Conservation (phyloP, 2,888 invertebrate genomes). For the Acronicta psi region DNA sequence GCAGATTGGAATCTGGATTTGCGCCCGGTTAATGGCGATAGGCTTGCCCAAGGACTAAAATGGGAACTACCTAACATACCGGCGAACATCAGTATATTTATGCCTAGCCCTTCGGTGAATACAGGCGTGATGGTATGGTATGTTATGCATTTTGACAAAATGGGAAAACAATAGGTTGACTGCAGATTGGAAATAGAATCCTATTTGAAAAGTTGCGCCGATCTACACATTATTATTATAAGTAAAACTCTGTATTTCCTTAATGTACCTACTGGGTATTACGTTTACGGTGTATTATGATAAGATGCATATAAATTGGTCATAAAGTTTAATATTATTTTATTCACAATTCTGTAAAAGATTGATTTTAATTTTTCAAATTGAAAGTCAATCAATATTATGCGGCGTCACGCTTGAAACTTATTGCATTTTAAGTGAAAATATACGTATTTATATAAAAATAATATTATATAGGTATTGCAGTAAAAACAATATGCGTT, state of each 20-base stretch:
- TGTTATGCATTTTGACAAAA: too few relatives aligned
- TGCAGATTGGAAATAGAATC: background rate
- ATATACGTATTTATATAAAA: background rate
- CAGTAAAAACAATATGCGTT: constrained; percentile 9
- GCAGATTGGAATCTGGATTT: too few relatives aligned
- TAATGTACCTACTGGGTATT: background rate
- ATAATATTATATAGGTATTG: background rate
- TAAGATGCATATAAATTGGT: background rate
- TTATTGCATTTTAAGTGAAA: background rate
- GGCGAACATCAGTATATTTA: too few relatives aligned
- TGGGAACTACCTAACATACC: too few relatives aligned
- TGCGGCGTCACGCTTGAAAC: constrained; percentile 2
- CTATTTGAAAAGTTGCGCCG: too few relatives aligned
- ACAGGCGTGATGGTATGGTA: too few relatives aligned
- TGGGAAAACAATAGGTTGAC: too few relatives aligned
- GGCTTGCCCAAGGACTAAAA: too few relatives aligned
- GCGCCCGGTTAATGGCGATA: too few relatives aligned
- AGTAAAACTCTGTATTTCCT: too few relatives aligned
- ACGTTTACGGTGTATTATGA: background rate
- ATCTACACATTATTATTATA: too few relatives aligned
- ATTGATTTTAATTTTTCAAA: constrained; percentile 23
- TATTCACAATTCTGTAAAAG: constrained; percentile 19
- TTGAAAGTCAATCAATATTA: constrained; percentile 14
- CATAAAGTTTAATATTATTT: constrained; percentile 5
- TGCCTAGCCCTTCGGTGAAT: too few relatives aligned